These are phyloP conservation scores for Bombylius major DNA, from an alignment of 2,888 invertebrate species.

Conservation along the genomic window DNA sequence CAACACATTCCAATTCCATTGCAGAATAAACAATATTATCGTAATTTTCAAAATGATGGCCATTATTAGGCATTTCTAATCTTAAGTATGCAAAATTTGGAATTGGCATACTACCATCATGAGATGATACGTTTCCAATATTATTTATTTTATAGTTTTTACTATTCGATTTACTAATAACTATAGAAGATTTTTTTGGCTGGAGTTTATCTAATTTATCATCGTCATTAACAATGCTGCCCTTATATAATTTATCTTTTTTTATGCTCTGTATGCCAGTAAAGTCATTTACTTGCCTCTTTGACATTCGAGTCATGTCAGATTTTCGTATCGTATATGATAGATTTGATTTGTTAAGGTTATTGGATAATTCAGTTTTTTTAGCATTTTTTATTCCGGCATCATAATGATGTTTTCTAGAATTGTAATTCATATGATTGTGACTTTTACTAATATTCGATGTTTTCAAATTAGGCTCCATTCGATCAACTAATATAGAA, in stretches of 20 bases:
- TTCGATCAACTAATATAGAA: constrained; percentile 1
- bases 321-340: constrained; percentile 13
- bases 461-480: constrained; percentile 4
- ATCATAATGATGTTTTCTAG: background rate
- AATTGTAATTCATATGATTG: constrained; percentile 1
- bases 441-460: background rate
- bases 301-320: constrained; percentile 12
- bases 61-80: constrained; percentile 7
- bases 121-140: background rate
- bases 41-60: constrained; percentile 31
- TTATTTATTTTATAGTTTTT: constrained; percentile 4
- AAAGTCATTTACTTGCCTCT: constrained; percentile 11
- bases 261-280: constrained; percentile 4
- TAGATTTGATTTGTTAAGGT: constrained; percentile 16
- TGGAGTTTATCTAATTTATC: constrained; percentile 27
- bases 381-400: background rate
- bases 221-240: constrained; percentile 14
- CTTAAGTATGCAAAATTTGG: constrained; percentile 14
- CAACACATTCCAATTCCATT: constrained; percentile 71
- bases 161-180: background rate
- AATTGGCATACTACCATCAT: background rate
- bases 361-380: background rate
- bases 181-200: constrained; percentile 25
- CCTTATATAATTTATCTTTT: constrained; percentile 13
- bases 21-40: constrained; percentile 36